Percentiles rank a stretch among this genome's conserved stretches.
These are phyloP conservation scores for Aphodius granarius DNA, from an alignment of 2,888 invertebrate genomes.

Conservation along the genomic window DNA sequence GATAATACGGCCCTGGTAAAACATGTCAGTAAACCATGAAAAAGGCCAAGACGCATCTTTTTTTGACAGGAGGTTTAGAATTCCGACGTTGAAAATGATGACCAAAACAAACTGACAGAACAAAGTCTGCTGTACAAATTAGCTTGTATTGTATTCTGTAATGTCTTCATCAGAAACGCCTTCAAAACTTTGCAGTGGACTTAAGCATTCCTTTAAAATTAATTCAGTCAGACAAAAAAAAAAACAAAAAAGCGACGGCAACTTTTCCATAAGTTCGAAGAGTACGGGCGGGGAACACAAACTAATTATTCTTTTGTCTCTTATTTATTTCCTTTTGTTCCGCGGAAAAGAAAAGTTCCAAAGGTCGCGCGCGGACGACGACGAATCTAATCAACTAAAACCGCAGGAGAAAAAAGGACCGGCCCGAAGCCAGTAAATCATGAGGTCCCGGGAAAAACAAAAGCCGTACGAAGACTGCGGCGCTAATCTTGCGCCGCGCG, in stretches of 20 bases:
- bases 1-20: too few species aligned
- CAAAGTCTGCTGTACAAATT: background rate
- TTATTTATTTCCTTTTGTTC: conserved; percentile 5
- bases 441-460: conserved; percentile 31
- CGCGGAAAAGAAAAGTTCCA: background rate
- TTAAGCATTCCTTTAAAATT: background rate
- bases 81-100: background rate
- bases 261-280: background rate
- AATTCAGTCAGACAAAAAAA: background rate
- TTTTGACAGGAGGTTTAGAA: background rate
- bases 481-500: conserved; percentile 44
- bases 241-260: background rate
- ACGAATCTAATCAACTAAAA: conserved; percentile 34
- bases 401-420: conserved; percentile 26
- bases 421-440: conserved; percentile 34
- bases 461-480: conserved; percentile 34
- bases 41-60: too few species aligned
- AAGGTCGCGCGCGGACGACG: conserved; percentile 12
- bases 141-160: background rate
- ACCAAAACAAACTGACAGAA: background rate
- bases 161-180: background rate
- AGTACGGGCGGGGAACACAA: background rate
- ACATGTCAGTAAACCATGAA: too few species aligned
- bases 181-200: background rate
- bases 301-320: conserved; percentile 16